Conservation (phyloP, 2,888 invertebrate genomes). For the Prosapia bicincta region DNA sequence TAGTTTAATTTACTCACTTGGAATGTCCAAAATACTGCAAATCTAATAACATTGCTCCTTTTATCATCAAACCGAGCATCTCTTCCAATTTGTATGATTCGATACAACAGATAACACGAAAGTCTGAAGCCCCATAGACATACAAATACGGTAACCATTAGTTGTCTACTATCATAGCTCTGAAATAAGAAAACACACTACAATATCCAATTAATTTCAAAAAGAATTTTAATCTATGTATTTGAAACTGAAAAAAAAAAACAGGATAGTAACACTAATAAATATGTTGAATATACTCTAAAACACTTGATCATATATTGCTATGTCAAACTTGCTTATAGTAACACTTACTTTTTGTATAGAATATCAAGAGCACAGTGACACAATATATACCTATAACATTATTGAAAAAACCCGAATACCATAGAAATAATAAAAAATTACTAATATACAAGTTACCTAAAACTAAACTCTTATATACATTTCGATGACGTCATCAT, state of each 20-base stretch:
- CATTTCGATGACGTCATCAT: too few relatives aligned
- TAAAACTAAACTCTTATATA: too few relatives aligned
- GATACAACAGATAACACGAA: slow-evolving; percentile 83
- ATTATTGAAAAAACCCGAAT: too few relatives aligned
- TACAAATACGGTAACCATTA: slow-evolving; percentile 87
- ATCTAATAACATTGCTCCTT: slow-evolving; percentile 78
- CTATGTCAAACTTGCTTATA: too few relatives aligned
- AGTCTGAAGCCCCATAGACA: slow-evolving; percentile 84
- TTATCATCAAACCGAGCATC: slow-evolving; percentile 90
- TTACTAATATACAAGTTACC: too few relatives aligned
- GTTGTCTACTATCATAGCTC: slow-evolving; percentile 82
- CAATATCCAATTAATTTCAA: not conserved
- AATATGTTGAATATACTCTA: not conserved
- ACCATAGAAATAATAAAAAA: too few relatives aligned
- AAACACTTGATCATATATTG: too few relatives aligned
- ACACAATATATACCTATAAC: too few relatives aligned
- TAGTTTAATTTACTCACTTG: too few relatives aligned
- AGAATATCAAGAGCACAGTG: too few relatives aligned
- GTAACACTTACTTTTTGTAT: too few relatives aligned
- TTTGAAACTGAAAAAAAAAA: not conserved
- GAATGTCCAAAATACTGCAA: slow-evolving; percentile 92
- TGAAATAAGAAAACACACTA: slow-evolving; percentile 44
- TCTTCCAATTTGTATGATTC: slow-evolving; percentile 85
- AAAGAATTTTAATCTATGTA: not conserved
- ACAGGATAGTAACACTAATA: not conserved